Percentiles rank a stretch among this genome's conserved stretches.
phyloP scores from a whole-genome alignment of 23 tunicate species.

The Botrylloides violaceus region DNA sequence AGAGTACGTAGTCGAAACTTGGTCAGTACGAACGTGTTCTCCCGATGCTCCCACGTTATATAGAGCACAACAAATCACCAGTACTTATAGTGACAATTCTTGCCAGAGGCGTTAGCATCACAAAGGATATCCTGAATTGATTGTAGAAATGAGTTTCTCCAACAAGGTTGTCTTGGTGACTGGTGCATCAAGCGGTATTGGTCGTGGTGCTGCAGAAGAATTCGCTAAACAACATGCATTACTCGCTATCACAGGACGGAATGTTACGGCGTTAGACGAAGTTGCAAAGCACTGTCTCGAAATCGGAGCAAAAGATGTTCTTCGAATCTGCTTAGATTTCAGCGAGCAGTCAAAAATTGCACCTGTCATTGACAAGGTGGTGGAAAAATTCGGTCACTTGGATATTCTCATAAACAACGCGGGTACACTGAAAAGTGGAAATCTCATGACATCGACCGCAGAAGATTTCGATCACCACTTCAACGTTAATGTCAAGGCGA shows the following conservation, averaged over 20 bases:
- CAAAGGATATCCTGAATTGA: too few species aligned
- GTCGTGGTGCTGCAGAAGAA: neutral
- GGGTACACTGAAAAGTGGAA: neutral
- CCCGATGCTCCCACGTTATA: too few species aligned
- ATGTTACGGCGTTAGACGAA: neutral
- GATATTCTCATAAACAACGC: conserved; percentile 4
- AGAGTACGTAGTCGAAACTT: too few species aligned
- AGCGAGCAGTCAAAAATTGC: neutral
- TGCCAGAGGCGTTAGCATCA: too few species aligned
- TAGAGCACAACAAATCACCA: too few species aligned
- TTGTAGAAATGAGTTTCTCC: too few species aligned
- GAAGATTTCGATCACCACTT: conserved; percentile 6
- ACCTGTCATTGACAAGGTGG: neutral
- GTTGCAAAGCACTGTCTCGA: neutral
- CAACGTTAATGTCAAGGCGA: conserved; percentile 7
- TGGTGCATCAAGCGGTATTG: conserved; percentile 5
- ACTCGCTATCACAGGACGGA: neutral
- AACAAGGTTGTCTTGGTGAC: conserved; percentile 11
- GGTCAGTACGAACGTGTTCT: too few species aligned
- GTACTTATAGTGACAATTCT: too few species aligned
- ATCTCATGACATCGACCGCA: neutral
- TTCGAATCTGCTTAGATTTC: neutral
- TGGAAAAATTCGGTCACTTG: conserved; percentile 1
- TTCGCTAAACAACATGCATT: neutral
- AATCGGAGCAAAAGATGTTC: neutral